Evolutionary conservation across 2,113 vertebrate species (phyloP).

Genomic region (Paratilapia polleni): DNA sequence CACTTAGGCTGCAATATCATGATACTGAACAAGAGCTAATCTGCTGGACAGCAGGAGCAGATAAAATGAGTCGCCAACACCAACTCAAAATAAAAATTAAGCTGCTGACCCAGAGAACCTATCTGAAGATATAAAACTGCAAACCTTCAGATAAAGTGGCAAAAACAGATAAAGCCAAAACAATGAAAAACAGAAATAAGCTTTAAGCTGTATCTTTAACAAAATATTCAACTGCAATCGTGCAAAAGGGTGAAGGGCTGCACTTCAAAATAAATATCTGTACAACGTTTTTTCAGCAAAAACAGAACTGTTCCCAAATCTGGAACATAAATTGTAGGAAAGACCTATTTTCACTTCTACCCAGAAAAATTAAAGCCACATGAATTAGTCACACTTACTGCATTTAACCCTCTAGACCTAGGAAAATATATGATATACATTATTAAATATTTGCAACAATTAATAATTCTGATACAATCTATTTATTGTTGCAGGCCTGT

Average conservation of each 20-base stretch:
- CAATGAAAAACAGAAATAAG: not conserved
- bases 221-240: not conserved
- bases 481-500: not conserved
- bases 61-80: not conserved
- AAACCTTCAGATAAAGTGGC: not conserved
- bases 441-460: not conserved
- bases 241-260: not conserved
- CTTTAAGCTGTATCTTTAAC: not conserved
- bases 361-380: too few species aligned
- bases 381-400: not conserved
- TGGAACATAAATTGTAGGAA: too few species aligned
- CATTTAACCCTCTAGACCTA: not conserved
- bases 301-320: not conserved
- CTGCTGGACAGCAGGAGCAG: not conserved
- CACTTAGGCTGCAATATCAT: not conserved
- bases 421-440: not conserved
- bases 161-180: not conserved
- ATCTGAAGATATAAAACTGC: not conserved
- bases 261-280: not conserved
- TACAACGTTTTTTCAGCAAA: not conserved
- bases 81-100: not conserved
- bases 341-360: too few species aligned
- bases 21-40: not conserved
- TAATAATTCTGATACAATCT: not conserved
- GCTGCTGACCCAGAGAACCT: not conserved